A percentile compares a stretch with the other conserved stretches of the same genome.
These are phyloP conservation scores for Xenus cinereus DNA, from an alignment of 2,113 vertebrate genomes.

Conservation along the genomic window DNA sequence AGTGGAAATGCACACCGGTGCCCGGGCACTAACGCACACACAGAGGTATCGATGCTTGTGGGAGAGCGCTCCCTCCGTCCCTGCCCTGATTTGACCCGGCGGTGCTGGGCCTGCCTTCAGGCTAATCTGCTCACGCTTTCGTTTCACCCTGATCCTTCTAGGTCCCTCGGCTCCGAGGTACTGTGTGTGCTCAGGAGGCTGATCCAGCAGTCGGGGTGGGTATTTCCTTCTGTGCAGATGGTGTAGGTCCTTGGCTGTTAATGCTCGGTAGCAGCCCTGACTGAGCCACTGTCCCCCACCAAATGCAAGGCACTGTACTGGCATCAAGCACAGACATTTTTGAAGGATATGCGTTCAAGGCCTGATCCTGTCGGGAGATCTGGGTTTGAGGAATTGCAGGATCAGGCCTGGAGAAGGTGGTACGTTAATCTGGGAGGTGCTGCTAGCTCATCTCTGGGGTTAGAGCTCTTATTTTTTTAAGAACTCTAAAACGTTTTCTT, in stretches of 20 bases:
- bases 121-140: constrained; percentile 33
- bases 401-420: background rate
- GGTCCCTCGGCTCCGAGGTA: background rate
- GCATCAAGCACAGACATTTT: background rate
- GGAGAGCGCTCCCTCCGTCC: background rate
- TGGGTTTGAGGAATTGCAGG: background rate
- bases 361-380: background rate
- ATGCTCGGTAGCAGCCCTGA: background rate
- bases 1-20: background rate
- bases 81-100: constrained; percentile 20
- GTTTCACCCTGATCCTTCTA: background rate
- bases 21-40: background rate
- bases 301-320: background rate
- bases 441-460: background rate
- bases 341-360: background rate
- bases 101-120: background rate
- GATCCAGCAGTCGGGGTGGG: background rate
- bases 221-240: background rate
- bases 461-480: background rate
- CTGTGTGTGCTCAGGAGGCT: background rate
- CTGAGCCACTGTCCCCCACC: background rate
- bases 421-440: background rate
- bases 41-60: accelerated
- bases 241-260: constrained; percentile 25
- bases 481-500: background rate